Conservation (phyloP, 2,797 vertebrate genomes). For the Galago senegalensis region DNA sequence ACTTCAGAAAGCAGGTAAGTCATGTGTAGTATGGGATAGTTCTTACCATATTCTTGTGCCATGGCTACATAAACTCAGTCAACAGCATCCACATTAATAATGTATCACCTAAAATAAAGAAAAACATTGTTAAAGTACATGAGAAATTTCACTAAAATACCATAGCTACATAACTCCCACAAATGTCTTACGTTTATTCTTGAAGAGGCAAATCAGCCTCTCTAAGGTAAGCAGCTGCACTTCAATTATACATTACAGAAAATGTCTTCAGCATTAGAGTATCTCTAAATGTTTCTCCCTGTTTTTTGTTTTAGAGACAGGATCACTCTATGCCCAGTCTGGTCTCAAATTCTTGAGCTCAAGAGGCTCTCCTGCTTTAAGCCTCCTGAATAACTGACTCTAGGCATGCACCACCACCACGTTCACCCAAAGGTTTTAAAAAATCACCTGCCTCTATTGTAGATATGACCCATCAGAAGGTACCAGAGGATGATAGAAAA, state of each 20-base stretch:
- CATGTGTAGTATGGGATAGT: not conserved
- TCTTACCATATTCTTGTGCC: conserved; percentile 68
- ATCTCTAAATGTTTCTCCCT: not conserved
- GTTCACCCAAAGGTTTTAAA: not conserved
- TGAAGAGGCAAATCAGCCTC: not conserved
- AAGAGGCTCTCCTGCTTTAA: not conserved
- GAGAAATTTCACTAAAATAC: conserved; percentile 35
- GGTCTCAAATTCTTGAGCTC: not conserved
- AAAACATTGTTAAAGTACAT: not conserved
- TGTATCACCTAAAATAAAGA: not conserved
- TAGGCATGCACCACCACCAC: not conserved
- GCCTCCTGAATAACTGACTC: not conserved
- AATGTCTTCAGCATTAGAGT: not conserved
- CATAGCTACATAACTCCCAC: not conserved
- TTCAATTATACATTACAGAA: not conserved
- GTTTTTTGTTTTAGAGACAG: not conserved
- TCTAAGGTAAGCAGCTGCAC: not conserved
- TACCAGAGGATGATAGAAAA: not conserved
- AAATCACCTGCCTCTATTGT: not conserved
- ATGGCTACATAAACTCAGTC: conserved; percentile 3
- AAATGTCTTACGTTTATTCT: not conserved
- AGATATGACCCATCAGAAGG: not conserved
- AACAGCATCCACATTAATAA: conserved; percentile 50
- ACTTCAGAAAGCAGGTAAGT: not conserved
- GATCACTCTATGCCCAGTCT: not conserved